phyloP scores from a whole-genome alignment of 2,888 invertebrate species.

The Drosophila kambysellisi region DNA sequence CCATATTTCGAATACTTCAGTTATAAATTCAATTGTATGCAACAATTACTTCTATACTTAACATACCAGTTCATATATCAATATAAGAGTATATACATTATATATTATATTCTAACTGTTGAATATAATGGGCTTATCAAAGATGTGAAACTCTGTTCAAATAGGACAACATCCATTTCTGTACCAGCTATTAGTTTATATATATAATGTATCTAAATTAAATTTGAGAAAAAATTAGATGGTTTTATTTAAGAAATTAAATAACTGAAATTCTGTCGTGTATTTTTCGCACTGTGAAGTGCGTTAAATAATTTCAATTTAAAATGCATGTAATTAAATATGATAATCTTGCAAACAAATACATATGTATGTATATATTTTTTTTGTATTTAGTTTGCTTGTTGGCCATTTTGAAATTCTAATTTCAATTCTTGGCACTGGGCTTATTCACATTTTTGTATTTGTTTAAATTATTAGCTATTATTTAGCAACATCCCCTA shows the following conservation, averaged over 20 bases:
- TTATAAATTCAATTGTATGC: slow-evolving; percentile 1
- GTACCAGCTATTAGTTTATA: background rate
- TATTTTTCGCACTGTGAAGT: no score
- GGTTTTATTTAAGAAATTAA: no score
- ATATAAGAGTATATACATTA: background rate
- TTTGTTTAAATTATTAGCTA: no score
- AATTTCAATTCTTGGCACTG: background rate
- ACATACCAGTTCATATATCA: background rate
- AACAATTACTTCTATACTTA: background rate
- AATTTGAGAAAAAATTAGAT: background rate
- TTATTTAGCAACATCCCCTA: no score
- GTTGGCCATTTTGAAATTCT: background rate
- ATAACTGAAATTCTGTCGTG: background rate
- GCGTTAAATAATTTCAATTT: background rate
- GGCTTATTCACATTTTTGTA: background rate
- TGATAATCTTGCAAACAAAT: background rate
- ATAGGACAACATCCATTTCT: background rate
- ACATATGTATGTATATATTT: no score
- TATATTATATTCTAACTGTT: background rate
- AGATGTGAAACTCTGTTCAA: background rate
- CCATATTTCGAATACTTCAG: background rate
- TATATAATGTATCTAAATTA: background rate
- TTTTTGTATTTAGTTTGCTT: background rate
- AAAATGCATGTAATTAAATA: background rate
- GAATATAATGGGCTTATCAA: no score